Percentiles rank a stretch among this genome's conserved stretches.
phyloP scores from a whole-genome alignment of 1,140 invertebrate genomes.

The Rhyzopertha dominica region DNA sequence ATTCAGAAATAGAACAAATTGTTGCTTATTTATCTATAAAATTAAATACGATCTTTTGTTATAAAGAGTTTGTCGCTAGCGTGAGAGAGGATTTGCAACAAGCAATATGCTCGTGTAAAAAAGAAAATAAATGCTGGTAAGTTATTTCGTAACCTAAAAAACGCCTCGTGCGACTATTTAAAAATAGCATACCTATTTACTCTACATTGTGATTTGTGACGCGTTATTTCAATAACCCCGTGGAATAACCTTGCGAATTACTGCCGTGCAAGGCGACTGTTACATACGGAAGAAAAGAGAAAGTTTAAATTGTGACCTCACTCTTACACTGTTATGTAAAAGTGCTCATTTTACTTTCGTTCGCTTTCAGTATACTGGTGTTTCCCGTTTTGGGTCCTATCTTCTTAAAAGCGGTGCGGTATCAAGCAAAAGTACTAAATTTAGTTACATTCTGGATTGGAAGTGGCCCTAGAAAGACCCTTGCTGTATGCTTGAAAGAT shows the following conservation, averaged over 20 bases:
- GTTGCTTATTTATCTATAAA: constrained; percentile 31
- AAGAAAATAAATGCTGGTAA: constrained; percentile 33
- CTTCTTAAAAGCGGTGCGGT: constrained; percentile 32
- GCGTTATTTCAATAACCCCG: too few relatives aligned
- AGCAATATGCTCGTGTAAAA: constrained; percentile 24
- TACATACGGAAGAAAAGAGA: constrained; percentile 32
- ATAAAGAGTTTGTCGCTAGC: constrained; percentile 34
- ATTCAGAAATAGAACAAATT: constrained; percentile 28
- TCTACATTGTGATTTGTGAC: background rate
- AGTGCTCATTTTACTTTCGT: constrained; percentile 37
- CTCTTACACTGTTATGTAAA: constrained; percentile 41
- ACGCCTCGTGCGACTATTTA: background rate
- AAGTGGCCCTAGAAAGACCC: constrained; percentile 22
- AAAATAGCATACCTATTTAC: background rate
- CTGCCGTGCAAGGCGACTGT: constrained; percentile 27
- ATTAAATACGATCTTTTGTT: constrained; percentile 35
- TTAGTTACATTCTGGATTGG: constrained; percentile 25
- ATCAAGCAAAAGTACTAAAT: constrained; percentile 36
- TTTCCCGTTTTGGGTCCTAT: constrained; percentile 35
- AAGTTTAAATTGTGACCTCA: constrained; percentile 29
- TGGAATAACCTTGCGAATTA: too few relatives aligned
- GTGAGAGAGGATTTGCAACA: constrained; percentile 31
- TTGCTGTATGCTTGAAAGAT: constrained; percentile 34
- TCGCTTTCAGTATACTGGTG: constrained; percentile 38
- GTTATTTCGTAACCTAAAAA: constrained; percentile 10